phyloP scores from a whole-genome alignment of 2,113 vertebrate genomes.

The Leptosomus discolor region DNA sequence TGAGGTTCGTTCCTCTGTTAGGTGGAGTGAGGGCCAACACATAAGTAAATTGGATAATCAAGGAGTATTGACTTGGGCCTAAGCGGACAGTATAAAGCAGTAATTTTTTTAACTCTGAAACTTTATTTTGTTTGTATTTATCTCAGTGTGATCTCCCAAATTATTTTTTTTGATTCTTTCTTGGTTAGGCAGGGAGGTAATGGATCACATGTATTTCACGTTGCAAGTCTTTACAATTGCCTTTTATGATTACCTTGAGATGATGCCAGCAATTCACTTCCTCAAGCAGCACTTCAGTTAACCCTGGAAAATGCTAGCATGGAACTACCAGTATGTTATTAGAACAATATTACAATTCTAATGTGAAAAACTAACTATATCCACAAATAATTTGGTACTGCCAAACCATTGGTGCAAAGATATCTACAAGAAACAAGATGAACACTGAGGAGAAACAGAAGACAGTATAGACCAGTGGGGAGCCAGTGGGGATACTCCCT shows the following conservation, averaged over 20 bases:
- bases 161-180: not conserved
- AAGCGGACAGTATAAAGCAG: not conserved
- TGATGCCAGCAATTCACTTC: not conserved
- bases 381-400: not conserved
- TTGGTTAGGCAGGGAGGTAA: not conserved
- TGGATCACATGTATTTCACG: not conserved
- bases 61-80: not conserved
- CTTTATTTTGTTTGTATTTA: not conserved
- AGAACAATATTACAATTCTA: not conserved
- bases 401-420: not conserved
- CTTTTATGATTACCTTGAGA: not conserved
- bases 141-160: not conserved
- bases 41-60: not conserved
- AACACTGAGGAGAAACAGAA: not conserved
- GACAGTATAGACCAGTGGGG: not conserved
- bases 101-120: not conserved
- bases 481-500: not conserved
- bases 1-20: not conserved
- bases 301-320: not conserved
- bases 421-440: not conserved
- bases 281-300: not conserved
- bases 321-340: not conserved
- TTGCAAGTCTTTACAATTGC: not conserved
- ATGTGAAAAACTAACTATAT: not conserved
- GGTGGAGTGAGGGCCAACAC: not conserved